Evolutionary conservation across 2,797 vertebrate genomes (phyloP), one percentile per base, ranked within the genome.

Genomic region (Lagocephalus sceleratus): DNA sequence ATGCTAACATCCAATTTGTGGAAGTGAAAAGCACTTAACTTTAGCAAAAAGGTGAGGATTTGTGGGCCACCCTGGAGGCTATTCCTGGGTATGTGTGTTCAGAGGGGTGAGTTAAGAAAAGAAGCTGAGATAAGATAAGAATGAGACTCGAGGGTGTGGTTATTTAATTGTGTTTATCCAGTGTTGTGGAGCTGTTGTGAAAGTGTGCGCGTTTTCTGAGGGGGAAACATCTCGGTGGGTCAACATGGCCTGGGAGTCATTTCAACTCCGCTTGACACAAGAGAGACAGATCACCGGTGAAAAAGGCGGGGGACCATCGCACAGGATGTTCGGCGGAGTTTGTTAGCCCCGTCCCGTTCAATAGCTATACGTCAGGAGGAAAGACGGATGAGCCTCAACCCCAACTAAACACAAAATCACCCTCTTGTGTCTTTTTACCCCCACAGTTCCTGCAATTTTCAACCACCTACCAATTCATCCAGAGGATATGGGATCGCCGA

Each of bases 71-170:
- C 77, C 58, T 44, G 57, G 64, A 79, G 76, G 55, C 68, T 73
- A 66, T 63, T 63, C 23, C 52, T 62, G 17, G 47, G 41, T 43
- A 41, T 61, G 49, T 55, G 51, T 44, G 54, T 61, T 25, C 10
- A 21, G 42, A 42, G 19, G 49, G 47, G 48, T 20, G 73, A 17
- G 39, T 68, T 76, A 68, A 75, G 78, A 81, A 83, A 84, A 72
- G 78, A 63, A 60, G 71, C 42, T 9, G 55, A 85, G 87, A 88
- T 88, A 87, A 89, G 88, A 88, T 86, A 85, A 87, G 78, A 78
- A 58, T 74, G 79, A 83, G 74, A 81, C 77, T 69, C 2, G 68
- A 68, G 75, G 85, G 85, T 39, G 80, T 73, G 62, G 79, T 63
- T 12, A 14, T 79, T 84, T 79, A 79, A 86, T 77, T 85, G 74